Base-by-base conservation (phyloP, 2,797 vertebrate species). In the Galago senegalensis region DNA sequence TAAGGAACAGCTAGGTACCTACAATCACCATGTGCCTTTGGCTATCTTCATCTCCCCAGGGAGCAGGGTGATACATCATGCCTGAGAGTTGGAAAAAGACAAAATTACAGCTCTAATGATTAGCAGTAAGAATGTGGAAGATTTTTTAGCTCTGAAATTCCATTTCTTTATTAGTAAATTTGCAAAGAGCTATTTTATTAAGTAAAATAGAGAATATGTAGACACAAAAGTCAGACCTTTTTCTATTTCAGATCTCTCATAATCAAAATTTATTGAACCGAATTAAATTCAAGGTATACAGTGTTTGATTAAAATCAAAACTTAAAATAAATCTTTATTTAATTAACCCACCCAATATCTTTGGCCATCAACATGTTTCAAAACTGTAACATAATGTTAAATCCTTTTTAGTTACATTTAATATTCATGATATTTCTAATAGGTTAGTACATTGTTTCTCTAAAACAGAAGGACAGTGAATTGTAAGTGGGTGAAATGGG, bases 231-330 rank as follows among this genome's bases (percentile, higher is more conserved):
- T n/a, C 77, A 69, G 17, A 43, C 9, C 7, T 0, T 1, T 69
- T 70, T 87, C 77, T 56, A 72, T 37, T 81, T 81, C 43, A 85
- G 13, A 37, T 77, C 17, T 10, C 4, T 70, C 37, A 87, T 53
- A 56, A 17, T 58, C 16, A 70, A 77, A 61, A 23, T n/a, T 40
- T 91, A 7, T 13, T 37, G 18, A 70, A 43, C 1, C 3, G 65
- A 76, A 89, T 40, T 75, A 0, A 63, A 49, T 86, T 69, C 43
- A 79, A 29, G 61, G 3, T 29, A 31, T 94, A 73, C 29, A 31
- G 3, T 61, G 12, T 88, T 94, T 75, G 25, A 80, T 61, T 91
- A 82, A 88, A 87, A 92, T 72, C 37, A 31, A 72, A 70, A 49
- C 14, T 40, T 53, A 89, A 27, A 88, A 5, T 65, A 29, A 79